Base-by-base conservation (phyloP, 1,140 invertebrate genomes). In the Euura saliciscinereae region DNA sequence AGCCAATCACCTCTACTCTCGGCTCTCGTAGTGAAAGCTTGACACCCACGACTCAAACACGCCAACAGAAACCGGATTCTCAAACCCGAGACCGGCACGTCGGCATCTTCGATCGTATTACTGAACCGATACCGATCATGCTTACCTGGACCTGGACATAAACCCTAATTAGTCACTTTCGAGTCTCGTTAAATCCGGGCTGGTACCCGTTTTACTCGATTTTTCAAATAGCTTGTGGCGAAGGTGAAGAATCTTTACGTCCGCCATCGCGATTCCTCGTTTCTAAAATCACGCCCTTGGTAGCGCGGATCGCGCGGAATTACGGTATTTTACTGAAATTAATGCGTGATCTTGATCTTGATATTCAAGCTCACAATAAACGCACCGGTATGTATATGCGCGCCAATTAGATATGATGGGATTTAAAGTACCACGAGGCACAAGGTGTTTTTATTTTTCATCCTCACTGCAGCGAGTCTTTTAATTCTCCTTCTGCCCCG, bases 21-120 rank as follows among this genome's bases (percentile, higher is more conserved):
- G 3, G 13, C 44, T 28, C 65, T 43, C 77, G 79, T 78, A 82
- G 81, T 80, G 83, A 85, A 84, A 85, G 83, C 80, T 82, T 79
- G 76, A 85, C 83, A 85, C 83, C 83, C 82, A 85, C 83, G 81
- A 84, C 79, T 82, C 80, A 81, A 80, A 78, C 80, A 78, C 77
- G 75, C 10, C 51, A 11, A 59, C 51, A 11, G 13, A 8, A 59
- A 59, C 51, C 51, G 51, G 51, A 59, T 59, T 28, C 51, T 59
- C 8, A 59, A 59, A 8, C 51, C 28, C 28, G 28, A 28, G 6
- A 59, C 51, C 51, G 2, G 51, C 10, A 59, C 13, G 8, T n/a
- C 51, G 8, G 51, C 51, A 59, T 59, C 51, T 59, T 59, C 51
- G 51, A 59, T 59, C 51, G 8, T 8, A 59, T 59, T 28, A 59